Percentiles rank a stretch among this genome's conserved stretches.
Conservation (phyloP, 2,797 vertebrate species). For the Semotilus atromaculatus region DNA sequence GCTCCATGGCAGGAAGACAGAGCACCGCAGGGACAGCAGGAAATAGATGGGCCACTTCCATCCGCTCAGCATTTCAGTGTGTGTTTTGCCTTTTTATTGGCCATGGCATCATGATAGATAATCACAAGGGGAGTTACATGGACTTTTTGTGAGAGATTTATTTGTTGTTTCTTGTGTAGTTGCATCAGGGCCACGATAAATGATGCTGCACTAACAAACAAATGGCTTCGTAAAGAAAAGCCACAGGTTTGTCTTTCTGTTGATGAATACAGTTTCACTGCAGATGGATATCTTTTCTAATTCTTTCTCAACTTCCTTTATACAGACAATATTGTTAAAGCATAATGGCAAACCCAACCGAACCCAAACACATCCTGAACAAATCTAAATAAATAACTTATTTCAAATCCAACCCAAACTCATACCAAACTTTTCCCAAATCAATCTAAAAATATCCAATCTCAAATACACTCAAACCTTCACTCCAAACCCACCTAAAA, state of each 20-base stretch:
- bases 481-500: too few relatives aligned
- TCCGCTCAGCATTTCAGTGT: slow-evolving; percentile 21
- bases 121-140: slow-evolving; percentile 38
- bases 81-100: slow-evolving; percentile 51
- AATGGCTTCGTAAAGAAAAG: slow-evolving; percentile 26
- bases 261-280: slow-evolving; percentile 6
- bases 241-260: slow-evolving; percentile 9
- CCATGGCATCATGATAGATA: slow-evolving; percentile 54
- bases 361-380: background rate
- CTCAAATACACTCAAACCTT: background rate
- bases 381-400: background rate
- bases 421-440: background rate
- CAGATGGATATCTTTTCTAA: slow-evolving; percentile 20
- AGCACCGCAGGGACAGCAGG: slow-evolving; percentile 63
- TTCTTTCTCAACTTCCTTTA: slow-evolving; percentile 6
- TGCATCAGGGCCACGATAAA: slow-evolving; percentile 26
- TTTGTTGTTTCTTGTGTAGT: slow-evolving; percentile 34
- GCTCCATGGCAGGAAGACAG: slow-evolving; percentile 71
- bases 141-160: slow-evolving; percentile 51
- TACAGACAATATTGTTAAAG: background rate
- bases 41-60: slow-evolving; percentile 55
- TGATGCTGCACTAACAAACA: slow-evolving; percentile 31
- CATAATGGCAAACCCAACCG: background rate
- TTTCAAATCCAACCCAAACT: background rate
- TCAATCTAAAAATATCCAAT: background rate